Evolutionary conservation across 1,140 invertebrate genomes (phyloP), one percentile per base, ranked within the genome.

Genomic region (Dinoponera quadriceps): DNA sequence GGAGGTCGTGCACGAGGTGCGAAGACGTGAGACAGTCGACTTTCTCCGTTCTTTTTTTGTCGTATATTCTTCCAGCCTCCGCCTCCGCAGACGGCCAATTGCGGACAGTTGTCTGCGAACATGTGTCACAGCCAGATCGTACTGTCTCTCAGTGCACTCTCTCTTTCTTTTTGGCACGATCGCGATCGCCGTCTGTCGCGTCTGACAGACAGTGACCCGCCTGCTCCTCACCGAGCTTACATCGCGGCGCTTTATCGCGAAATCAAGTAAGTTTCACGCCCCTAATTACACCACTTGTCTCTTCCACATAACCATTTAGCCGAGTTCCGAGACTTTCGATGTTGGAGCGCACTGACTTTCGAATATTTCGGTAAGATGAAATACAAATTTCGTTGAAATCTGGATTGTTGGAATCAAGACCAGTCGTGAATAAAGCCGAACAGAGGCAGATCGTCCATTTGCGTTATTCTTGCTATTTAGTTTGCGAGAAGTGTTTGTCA

Each of bases 51-150:
- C 29, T 14, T 57, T 14, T 57, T 69, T 54, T 54, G 75, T 80
- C 75, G 13, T 25, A 22, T 51, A 80, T 80, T 80, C 65, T 57
- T 69, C 51, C 33, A 69, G 65, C 29, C 73, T 49, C 27, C 48
- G 65, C 29, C 73, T 49, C 27, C 48, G 62, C 65, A 69, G 75
- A 80, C 65, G 49, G 22, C 33, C 75, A 80, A 80, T 80, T 80
- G 63, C 33, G 33, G 27, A 80, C 75, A 80, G 65, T 69, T 80
- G 65, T 80, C 75, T 57, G 75, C 75, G 75, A 44, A 69, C 75
- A n/a, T 44, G 75, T 80, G 51, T 33, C 51, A 69, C 14, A 44
- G 14, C 14, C 65, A 69, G 65, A 71, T 27, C 51, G 75, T 69
- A 69, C 63, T 25, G 69, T 5, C 51, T 78, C 63, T 78, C 22